Evolutionary conservation across 2,113 vertebrate genomes (phyloP), one percentile per base, ranked within the genome.

Genomic region (Bufo gargarizans): DNA sequence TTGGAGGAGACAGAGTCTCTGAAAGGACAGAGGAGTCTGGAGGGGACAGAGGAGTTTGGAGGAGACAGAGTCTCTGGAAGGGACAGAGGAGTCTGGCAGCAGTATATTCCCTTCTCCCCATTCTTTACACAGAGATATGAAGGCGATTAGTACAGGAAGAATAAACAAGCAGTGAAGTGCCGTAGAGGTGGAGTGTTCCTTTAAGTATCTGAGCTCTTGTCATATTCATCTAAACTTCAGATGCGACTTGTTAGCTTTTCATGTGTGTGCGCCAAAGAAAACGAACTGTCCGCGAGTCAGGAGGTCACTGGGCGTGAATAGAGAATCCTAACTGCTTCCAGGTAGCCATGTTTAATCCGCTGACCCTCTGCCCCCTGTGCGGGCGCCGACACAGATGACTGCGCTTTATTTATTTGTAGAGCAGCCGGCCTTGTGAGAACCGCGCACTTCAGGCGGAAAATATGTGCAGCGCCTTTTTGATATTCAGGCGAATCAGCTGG

Each of bases 181-280:
- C 19, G 8, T 20, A 76, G 8, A 8, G 20, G 72, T 76, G 16
- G 45, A 76, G 45, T 49, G 16, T 9, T 4, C 72, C 72, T 76
- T 76, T 76, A 76, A 76, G 72, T 14, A 33, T 69, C 9, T 10
- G 65, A 69, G 9, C 47, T 72, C 33, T 50, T 0, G 47, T 33
- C 43, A 10, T 94, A 93, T 94, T 96, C 93, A 94, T 96, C 95
- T 95, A 93, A 94, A 94, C 93, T 94, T 95, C 95, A 95, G 95
- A 96, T 94, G 91, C 91, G 92, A 94, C 93, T 91, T 92, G 91
- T 93, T 93, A 87, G 90, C 91, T 92, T 94, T 95, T 93, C 94
- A 91, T 92, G 91, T 92, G 90, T 92, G 92, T 91, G 92, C 93
- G 94, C 93, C 93, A 95, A 94, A 93, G 93, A 93, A 94, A 95